These are phyloP conservation scores for Sturmia bella DNA, from an alignment of 2,888 invertebrate genomes.

Conservation along the genomic window DNA sequence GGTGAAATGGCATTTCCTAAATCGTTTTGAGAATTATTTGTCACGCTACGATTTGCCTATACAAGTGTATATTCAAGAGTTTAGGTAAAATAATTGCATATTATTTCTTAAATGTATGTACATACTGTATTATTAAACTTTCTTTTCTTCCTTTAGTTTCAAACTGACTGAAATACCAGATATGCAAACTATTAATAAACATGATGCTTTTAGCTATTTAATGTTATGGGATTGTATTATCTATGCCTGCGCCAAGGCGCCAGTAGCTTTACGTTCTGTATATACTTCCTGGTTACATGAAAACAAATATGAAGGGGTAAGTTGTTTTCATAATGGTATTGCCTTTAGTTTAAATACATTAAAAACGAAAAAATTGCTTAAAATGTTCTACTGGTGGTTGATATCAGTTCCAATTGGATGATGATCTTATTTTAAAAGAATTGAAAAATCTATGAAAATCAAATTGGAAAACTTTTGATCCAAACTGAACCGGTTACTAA, in stretches of 20 bases:
- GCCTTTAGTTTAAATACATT: neutral
- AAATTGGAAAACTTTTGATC: too few species aligned
- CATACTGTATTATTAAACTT: neutral
- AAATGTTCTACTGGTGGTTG: neutral
- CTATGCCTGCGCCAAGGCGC: slow-evolving; percentile 85
- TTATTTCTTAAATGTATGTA: neutral
- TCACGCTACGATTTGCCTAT: slow-evolving; percentile 76
- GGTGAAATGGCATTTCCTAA: slow-evolving; percentile 78
- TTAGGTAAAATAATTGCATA: slow-evolving; percentile 73
- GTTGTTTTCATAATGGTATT: neutral
- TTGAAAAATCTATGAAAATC: too few species aligned
- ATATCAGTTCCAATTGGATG: too few species aligned
- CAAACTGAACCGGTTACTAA: too few species aligned
- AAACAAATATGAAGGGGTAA: slow-evolving; percentile 82
- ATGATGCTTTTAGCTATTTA: slow-evolving; percentile 85
- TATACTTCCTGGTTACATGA: slow-evolving; percentile 87
- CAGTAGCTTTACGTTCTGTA: slow-evolving; percentile 87
- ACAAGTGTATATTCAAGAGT: slow-evolving; percentile 77
- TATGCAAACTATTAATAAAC: slow-evolving; percentile 74
- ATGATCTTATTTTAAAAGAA: too few species aligned
- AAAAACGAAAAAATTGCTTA: neutral
- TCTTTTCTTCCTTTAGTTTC: slow-evolving; percentile 72
- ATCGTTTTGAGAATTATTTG: slow-evolving; percentile 78
- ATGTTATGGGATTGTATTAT: slow-evolving; percentile 88
- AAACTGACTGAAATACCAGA: slow-evolving; percentile 79